These are phyloP conservation scores for Allolobophora icterica DNA, from an alignment of 2,888 invertebrate genomes.

Conservation along the genomic window DNA sequence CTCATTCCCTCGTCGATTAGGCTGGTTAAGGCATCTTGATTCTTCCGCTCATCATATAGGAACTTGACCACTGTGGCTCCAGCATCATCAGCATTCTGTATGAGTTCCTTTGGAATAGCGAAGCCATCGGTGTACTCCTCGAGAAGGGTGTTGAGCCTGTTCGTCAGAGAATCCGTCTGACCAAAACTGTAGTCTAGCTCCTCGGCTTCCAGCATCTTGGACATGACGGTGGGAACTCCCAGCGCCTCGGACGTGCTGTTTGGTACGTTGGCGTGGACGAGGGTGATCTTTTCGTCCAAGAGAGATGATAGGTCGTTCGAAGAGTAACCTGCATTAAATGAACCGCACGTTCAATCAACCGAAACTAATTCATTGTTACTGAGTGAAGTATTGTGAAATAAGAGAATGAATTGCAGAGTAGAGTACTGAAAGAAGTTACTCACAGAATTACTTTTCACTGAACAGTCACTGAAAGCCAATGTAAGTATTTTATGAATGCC, in stretches of 20 bases:
- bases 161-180: conserved; percentile 55
- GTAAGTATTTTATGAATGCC: too few relatives aligned
- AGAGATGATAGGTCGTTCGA: conserved; percentile 22
- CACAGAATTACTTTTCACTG: neutral
- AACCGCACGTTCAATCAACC: neutral
- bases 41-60: conserved; percentile 58
- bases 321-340: conserved; percentile 36
- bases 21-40: conserved; percentile 50
- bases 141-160: conserved; percentile 52
- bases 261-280: conserved; percentile 54
- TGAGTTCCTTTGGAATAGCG: conserved; percentile 59
- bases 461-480: neutral
- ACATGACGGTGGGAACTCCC: conserved; percentile 53
- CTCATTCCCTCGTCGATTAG: conserved; percentile 56
- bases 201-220: conserved; percentile 50
- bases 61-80: conserved; percentile 55
- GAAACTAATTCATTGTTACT: neutral
- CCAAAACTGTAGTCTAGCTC: conserved; percentile 52
- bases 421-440: neutral
- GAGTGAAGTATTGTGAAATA: too few relatives aligned
- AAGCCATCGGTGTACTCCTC: conserved; percentile 54
- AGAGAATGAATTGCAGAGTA: neutral
- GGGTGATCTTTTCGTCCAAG: conserved; percentile 42
- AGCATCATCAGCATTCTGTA: conserved; percentile 63
- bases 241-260: conserved; percentile 51